Conservation (phyloP, 2,888 invertebrate species). For the Tuta absoluta region DNA sequence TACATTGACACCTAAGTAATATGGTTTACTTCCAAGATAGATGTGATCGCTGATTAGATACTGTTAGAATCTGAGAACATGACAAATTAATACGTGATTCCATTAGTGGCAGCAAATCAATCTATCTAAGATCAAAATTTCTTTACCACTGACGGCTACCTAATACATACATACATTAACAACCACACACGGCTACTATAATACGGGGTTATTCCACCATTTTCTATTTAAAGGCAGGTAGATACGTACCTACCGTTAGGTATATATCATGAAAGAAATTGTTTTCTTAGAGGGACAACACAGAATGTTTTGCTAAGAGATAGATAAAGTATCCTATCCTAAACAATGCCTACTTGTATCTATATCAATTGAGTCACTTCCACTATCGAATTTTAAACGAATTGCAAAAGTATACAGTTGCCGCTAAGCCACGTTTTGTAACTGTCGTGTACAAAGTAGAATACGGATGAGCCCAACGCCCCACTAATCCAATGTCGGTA, state of each 20-base stretch:
- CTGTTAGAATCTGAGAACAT: not conserved
- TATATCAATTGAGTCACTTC: not conserved
- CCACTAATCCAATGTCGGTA: conserved; percentile 9
- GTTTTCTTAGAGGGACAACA: too few relatives aligned
- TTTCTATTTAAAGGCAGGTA: not conserved
- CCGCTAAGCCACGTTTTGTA: conserved; percentile 3
- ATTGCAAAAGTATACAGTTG: not conserved
- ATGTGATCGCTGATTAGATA: not conserved
- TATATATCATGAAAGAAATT: too few relatives aligned
- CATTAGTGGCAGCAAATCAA: conserved; percentile 3
- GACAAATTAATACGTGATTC: conserved; percentile 9
- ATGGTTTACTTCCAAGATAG: not conserved
- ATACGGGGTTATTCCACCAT: not conserved
- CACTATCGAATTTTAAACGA: not conserved
- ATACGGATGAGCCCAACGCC: conserved; percentile 15
- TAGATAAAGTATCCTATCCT: too few relatives aligned
- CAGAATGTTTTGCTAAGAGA: too few relatives aligned
- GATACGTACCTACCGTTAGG: not conserved
- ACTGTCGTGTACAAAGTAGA: conserved; percentile 11
- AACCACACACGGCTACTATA: too few relatives aligned
- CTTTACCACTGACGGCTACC: not conserved
- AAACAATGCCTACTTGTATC: too few relatives aligned
- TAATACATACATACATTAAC: too few relatives aligned
- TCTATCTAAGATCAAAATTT: conserved; percentile 3
- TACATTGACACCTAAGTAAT: not conserved